Evolutionary conservation across 2,797 vertebrate species (phyloP), one percentile per base, ranked within the genome.

Genomic region (Petrocephalus sullivani): DNA sequence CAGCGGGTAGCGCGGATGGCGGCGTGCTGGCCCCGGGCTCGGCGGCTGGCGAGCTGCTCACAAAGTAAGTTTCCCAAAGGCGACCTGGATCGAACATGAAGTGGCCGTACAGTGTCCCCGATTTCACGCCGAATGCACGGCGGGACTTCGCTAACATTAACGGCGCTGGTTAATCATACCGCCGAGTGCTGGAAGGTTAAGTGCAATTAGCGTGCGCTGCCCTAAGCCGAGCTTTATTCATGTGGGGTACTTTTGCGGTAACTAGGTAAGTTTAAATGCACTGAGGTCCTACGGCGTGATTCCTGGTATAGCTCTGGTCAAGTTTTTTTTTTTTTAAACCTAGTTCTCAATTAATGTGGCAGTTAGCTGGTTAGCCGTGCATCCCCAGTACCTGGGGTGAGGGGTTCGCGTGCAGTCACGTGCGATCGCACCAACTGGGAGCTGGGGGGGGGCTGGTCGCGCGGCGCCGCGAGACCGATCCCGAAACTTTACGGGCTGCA

Each of bases 401-500:
- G 16, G 67, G 67, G 67, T 16, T 16, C 7, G 37, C 75, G 5
- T 49, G 41, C 41, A n/a, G 75, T 21, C 46, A 41, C 75, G 75
- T 41, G 67, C 67, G 75, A 49, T 9, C 19, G 41, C 75, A n/a
- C 19, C 19, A n/a, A 28, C 28, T 28, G 41, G 41, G 3, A 46
- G 41, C 41, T 2, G 41, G 41, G 14, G 16, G 71, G 33, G 19
- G 41, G 75, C 41, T 49, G 12, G 12, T 56, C 54, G 54, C 75
- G 41, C 67, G 75, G 37, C 41, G 49, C 2, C 37, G 37, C 1
- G 71, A 7, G 75, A 78, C 75, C 41, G 37, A 49, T 49, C 6
- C 41, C 37, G 16, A n/a, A 81, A 81, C 75, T 81, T 81, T 81
- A 81, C n/a, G 41, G 75, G 75, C 75, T n/a, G n/a, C 75, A 46